Evolutionary conservation across 2,888 invertebrate genomes (phyloP), one percentile per base, ranked within the genome.

Genomic region (Parascotia fuliginaria): DNA sequence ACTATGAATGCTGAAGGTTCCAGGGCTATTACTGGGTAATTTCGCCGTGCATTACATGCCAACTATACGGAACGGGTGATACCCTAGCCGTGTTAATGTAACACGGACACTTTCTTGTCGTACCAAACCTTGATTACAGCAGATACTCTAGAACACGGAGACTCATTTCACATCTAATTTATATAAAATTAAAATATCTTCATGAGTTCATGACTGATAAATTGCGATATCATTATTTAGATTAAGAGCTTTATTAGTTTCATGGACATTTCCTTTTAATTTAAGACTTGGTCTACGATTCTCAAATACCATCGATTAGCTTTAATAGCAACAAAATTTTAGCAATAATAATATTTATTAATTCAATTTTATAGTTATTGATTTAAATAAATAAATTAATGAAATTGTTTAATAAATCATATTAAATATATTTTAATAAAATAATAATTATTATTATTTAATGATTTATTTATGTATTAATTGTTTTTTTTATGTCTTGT

Each of bases 1-100:
- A 89, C 87, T 89, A 88, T 83, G 85, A 88, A 89, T 87, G 83
- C 79, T 78, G 83, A 87, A 81, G 85, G 83, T 83, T 79, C 79
- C 73, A 81, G 79, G 58, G 85, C 80, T 86, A 89, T 89, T 90
- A 89, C 83, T 76, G 83, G 81, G 89, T 82, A 89, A 89, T 90
- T 89, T 89, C 62, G 78, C 72, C 55, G 75, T 75, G 75, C 79
- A 83, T 84, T 85, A 89, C 87, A 87, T 76, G 87, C 61, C 65
- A 69, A 74, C 82, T 82, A 78, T 81, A 81, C 79, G 78, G 80
- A 71, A 64, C 77, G 80, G 81, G 79, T 85, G 82, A 81, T 86
- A 83, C 79, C 77, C 69, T 65, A 42, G 65, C 72, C 71, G 82
- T 81, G 83, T 81, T 89, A 85, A 87, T 83, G 77, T 65, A 75